A percentile compares a stretch with the other conserved stretches of the same genome.
These are phyloP conservation scores for Sinotaia quadrata DNA, from an alignment of 2,888 invertebrate species.

Conservation along the genomic window DNA sequence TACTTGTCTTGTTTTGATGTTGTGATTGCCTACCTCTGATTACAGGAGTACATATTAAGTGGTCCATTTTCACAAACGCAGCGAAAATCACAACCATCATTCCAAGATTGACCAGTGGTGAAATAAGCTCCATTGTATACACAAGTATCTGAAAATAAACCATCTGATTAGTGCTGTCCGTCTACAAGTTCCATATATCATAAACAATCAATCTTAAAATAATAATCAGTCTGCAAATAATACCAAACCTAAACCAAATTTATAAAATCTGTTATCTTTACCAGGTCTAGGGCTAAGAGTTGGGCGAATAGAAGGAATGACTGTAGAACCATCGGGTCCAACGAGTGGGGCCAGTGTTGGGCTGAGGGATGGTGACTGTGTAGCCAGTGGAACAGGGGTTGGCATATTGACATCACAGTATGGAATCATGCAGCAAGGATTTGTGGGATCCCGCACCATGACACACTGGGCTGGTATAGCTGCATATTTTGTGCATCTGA, in stretches of 20 bases:
- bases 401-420: conserved; percentile 46
- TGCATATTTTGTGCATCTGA: conserved; percentile 48
- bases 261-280: no score
- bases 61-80: conserved; percentile 30
- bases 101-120: conserved; percentile 24
- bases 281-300: not conserved
- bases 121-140: conserved; percentile 28
- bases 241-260: no score
- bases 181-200: no score
- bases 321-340: conserved; percentile 13
- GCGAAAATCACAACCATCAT: conserved; percentile 24
- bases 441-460: conserved; percentile 48
- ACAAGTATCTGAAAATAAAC: conserved; percentile 30
- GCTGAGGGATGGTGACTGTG: conserved; percentile 3
- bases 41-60: conserved; percentile 22
- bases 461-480: conserved; percentile 40
- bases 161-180: no score
- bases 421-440: conserved; percentile 55
- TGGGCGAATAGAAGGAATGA: not conserved
- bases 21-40: conserved; percentile 22
- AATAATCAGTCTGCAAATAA: no score
- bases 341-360: conserved; percentile 10
- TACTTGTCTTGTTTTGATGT: no score
- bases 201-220: no score
- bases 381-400: conserved; percentile 30